Evolutionary conservation across 2,797 vertebrate genomes (phyloP).

Genomic region (Tragopan temminckii): DNA sequence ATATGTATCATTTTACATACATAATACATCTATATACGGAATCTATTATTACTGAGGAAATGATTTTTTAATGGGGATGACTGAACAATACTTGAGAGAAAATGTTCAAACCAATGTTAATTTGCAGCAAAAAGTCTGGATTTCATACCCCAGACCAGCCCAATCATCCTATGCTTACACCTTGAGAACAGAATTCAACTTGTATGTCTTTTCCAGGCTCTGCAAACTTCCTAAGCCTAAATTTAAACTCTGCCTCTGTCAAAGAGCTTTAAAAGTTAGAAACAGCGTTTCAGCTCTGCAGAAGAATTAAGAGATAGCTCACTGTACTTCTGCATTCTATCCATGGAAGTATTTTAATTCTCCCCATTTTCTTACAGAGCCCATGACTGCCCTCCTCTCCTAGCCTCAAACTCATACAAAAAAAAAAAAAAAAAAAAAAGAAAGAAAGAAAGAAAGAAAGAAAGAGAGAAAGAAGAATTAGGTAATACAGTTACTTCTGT

Average conservation of each 20-base stretch:
- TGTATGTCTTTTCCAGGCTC: neutral
- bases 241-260: neutral
- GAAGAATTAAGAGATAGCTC: neutral
- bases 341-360: neutral
- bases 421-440: neutral
- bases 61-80: constrained; percentile 70
- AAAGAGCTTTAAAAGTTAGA: neutral
- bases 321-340: neutral
- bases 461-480: neutral
- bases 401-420: neutral
- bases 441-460: neutral
- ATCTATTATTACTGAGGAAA: constrained; percentile 63
- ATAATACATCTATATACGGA: constrained; percentile 42
- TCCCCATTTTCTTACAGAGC: neutral
- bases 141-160: neutral
- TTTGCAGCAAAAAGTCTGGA: constrained; percentile 30
- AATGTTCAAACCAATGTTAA: constrained; percentile 64
- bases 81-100: constrained; percentile 69
- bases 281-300: neutral
- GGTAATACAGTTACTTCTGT: constrained; percentile 12
- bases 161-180: neutral
- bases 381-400: neutral
- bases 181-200: neutral
- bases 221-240: neutral
- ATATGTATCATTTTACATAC: constrained; percentile 51